Percentiles rank a stretch among this genome's conserved stretches.
Conservation (phyloP, 2,888 invertebrate species). For the Trilocha varians region DNA sequence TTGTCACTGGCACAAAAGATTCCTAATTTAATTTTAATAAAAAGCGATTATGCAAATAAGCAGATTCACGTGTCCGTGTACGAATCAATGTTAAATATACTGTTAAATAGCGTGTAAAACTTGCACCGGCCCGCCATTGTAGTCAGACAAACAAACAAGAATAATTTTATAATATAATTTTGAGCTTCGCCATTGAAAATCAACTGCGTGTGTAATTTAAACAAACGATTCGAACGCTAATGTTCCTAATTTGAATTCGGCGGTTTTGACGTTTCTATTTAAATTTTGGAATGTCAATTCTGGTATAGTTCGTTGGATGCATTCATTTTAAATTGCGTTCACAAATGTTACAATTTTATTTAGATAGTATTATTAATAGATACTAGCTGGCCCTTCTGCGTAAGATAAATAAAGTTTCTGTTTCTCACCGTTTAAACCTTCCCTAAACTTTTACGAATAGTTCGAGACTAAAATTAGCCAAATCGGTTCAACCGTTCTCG, state of each 20-base stretch:
- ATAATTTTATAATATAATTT: conserved; percentile 53
- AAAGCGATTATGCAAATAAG: conserved; percentile 58
- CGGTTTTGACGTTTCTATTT: conserved; percentile 66
- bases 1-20: conserved; percentile 3
- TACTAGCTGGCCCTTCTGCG: too few relatives aligned
- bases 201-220: conserved; percentile 69
- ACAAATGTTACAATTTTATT: conserved; percentile 14
- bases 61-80: conserved; percentile 49
- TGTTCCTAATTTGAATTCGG: conserved; percentile 54
- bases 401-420: too few relatives aligned
- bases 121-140: conserved; percentile 34
- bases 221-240: conserved; percentile 54
- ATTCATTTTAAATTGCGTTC: neutral
- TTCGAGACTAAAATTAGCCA: too few relatives aligned
- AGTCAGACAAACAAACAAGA: conserved; percentile 45
- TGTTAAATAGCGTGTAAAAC: conserved; percentile 69
- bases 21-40: conserved; percentile 30
- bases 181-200: conserved; percentile 48
- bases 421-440: too few relatives aligned
- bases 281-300: conserved; percentile 38
- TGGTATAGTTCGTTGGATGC: neutral
- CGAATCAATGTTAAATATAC: conserved; percentile 49
- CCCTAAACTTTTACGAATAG: too few relatives aligned
- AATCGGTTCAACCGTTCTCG: too few relatives aligned
- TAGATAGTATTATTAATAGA: too few relatives aligned